A percentile compares a stretch with the other conserved stretches of the same genome.
These are phyloP conservation scores for Pitta sordida DNA, from an alignment of 2,113 vertebrate genomes.

Conservation along the genomic window DNA sequence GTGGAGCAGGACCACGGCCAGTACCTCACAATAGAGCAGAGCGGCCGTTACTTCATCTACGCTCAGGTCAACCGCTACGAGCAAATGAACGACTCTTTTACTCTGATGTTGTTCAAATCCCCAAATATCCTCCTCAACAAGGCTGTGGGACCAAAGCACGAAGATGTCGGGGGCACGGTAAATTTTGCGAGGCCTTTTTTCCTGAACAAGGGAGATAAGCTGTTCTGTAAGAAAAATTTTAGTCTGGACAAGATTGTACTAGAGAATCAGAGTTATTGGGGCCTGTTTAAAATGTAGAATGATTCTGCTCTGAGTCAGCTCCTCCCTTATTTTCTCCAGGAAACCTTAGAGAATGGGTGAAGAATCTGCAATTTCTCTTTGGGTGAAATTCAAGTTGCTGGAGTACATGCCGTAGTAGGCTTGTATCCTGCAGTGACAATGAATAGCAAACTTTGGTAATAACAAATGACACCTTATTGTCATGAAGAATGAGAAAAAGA, in stretches of 20 bases:
- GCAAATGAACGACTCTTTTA: rapidly evolving
- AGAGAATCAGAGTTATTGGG: neutral
- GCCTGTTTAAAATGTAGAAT: slow-evolving; percentile 36
- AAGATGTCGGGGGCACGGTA: rapidly evolving
- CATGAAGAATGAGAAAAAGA: neutral
- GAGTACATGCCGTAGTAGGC: neutral
- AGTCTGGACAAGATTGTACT: rapidly evolving
- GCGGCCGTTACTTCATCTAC: neutral
- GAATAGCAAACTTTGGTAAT: neutral
- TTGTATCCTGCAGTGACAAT: neutral
- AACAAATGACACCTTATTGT: neutral
- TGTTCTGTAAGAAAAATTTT: neutral
- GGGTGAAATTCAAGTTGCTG: neutral
- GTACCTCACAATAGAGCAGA: neutral
- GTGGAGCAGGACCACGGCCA: neutral
- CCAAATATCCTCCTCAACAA: rapidly evolving
- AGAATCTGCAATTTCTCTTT: neutral
- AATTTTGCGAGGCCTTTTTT: neutral
- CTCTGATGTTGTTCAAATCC: neutral
- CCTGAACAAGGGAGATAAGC: slow-evolving; percentile 12
- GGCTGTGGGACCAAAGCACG: rapidly evolving
- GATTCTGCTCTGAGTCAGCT: neutral
- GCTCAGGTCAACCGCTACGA: neutral
- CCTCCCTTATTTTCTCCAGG: neutral
- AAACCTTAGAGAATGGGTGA: neutral